phyloP scores from a whole-genome alignment of 64 coral and sea anemone species.

The Porites australiensis region DNA sequence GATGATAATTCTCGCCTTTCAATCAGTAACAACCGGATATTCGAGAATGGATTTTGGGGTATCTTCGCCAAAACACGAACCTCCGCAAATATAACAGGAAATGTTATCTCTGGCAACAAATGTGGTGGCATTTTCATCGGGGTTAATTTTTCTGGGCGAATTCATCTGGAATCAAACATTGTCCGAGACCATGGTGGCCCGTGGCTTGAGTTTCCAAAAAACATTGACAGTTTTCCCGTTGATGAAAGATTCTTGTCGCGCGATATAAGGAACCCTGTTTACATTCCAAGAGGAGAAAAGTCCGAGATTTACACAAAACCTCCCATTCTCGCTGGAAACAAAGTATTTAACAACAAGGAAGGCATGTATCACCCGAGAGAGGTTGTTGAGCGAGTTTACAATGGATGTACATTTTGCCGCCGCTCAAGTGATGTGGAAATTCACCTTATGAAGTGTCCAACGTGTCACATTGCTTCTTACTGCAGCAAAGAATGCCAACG shows the following conservation, averaged over 20 bases:
- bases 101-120: slow-evolving; percentile 53
- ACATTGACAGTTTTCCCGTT: background rate
- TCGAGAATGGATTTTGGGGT: too few species aligned
- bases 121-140: too few species aligned
- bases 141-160: slow-evolving; percentile 71
- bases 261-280: too few species aligned
- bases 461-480: slow-evolving; percentile 59
- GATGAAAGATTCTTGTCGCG: too few species aligned
- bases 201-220: background rate
- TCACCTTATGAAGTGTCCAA: slow-evolving; percentile 1
- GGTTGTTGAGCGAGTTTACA: background rate
- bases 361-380: slow-evolving; percentile 71
- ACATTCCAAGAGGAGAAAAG: too few species aligned
- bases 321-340: slow-evolving; percentile 34
- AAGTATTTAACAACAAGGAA: slow-evolving; percentile 56
- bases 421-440: background rate
- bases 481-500: slow-evolving; percentile 54
- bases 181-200: slow-evolving; percentile 74
- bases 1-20: background rate
- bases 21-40: slow-evolving; percentile 47
- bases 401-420: slow-evolving; percentile 69
- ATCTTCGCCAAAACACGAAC: slow-evolving; percentile 40
- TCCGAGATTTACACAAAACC: slow-evolving; percentile 31
- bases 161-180: slow-evolving; percentile 42
- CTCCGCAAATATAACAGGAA: slow-evolving; percentile 42